Evolutionary conservation across 2,888 invertebrate genomes (phyloP).

Genomic region (Drosophila prolongata): DNA sequence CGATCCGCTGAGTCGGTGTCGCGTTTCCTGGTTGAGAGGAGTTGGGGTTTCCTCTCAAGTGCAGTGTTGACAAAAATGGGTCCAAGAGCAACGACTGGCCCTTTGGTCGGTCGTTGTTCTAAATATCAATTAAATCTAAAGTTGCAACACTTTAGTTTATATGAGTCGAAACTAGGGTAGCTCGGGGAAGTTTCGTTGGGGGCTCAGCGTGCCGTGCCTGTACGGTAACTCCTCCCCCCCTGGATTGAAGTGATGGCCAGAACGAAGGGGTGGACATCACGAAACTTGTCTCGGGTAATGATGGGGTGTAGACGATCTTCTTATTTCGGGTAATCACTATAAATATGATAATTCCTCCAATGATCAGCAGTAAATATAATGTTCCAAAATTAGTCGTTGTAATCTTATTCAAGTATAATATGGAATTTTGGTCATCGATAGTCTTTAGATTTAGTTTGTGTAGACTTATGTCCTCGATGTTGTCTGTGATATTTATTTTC

Average conservation of each 20-base stretch:
- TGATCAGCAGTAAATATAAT: neutral
- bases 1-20: neutral
- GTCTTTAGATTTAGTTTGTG: neutral
- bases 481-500: neutral
- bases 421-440: neutral
- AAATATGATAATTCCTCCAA: neutral
- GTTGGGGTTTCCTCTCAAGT: neutral
- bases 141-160: neutral
- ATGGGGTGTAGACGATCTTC: neutral
- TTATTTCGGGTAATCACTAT: neutral
- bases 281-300: neutral
- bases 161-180: neutral
- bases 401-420: neutral
- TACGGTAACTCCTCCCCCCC: constrained; percentile 4
- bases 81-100: neutral
- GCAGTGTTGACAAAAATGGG: neutral
- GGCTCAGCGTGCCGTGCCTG: neutral
- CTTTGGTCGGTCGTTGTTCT: constrained; percentile 2
- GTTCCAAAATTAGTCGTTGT: constrained; percentile 2
- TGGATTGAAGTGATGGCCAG: constrained; percentile 2
- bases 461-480: neutral
- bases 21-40: neutral
- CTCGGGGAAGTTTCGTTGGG: neutral
- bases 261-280: too few relatives aligned
- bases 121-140: neutral